Conservation (phyloP, 2,888 invertebrate genomes). For the Macrophya alboannulata region DNA sequence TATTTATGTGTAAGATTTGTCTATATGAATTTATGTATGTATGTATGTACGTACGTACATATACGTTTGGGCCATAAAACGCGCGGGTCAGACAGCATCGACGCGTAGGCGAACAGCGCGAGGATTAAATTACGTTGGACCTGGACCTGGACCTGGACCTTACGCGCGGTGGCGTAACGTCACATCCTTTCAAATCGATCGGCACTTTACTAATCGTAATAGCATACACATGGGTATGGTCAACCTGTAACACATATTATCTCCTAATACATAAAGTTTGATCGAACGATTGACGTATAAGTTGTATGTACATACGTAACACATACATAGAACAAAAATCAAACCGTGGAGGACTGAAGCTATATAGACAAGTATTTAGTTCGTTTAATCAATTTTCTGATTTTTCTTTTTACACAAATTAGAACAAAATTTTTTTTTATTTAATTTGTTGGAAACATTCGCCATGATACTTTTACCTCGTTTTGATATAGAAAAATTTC, state of each 20-base stretch:
- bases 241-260: slow-evolving; percentile 20
- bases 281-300: not conserved
- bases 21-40: too few species aligned
- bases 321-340: not conserved
- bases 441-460: not conserved
- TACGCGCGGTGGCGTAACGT: slow-evolving; percentile 62
- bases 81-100: slow-evolving; percentile 48
- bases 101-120: slow-evolving; percentile 67
- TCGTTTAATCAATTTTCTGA: not conserved
- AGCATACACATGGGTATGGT: not conserved
- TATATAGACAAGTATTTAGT: not conserved
- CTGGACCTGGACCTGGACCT: slow-evolving; percentile 67
- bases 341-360: not conserved
- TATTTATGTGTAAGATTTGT: too few species aligned
- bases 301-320: too few species aligned
- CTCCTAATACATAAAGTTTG: not conserved
- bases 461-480: too few species aligned
- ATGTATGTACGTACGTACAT: too few species aligned
- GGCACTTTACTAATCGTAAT: slow-evolving; percentile 29
- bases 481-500: too few species aligned
- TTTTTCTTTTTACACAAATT: not conserved
- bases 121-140: slow-evolving; percentile 71
- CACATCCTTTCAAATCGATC: slow-evolving; percentile 56
- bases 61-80: not conserved
- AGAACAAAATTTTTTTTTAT: not conserved